Conservation (phyloP, 2,113 vertebrate genomes). For the Pseudorasbora parva region DNA sequence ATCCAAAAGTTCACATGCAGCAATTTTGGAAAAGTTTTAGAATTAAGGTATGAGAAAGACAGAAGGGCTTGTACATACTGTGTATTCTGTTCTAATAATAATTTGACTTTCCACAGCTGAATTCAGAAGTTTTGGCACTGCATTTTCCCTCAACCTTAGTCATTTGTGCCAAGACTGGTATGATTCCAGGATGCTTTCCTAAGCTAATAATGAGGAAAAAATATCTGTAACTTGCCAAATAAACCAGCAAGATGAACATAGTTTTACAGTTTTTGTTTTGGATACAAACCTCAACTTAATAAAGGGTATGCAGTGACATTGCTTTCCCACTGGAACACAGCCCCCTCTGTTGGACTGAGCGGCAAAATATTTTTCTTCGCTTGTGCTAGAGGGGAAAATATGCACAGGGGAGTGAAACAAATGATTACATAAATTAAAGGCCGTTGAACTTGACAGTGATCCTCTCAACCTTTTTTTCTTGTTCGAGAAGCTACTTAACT, state of each 20-base stretch:
- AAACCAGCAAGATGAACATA: background rate
- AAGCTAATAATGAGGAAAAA: background rate
- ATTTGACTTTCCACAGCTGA: background rate
- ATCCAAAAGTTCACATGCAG: background rate
- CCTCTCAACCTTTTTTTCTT: no score
- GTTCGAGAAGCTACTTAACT: no score
- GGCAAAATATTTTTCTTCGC: no score
- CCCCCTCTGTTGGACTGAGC: no score
- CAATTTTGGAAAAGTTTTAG: conserved; percentile 9
- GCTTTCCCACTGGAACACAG: no score
- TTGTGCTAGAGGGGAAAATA: no score
- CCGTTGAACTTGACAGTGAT: no score
- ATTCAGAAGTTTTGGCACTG: background rate
- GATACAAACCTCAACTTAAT: no score
- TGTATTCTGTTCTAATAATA: background rate
- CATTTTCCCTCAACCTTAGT: no score
- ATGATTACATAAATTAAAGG: no score
- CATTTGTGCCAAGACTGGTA: background rate
- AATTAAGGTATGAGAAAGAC: background rate
- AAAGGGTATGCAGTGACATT: no score
- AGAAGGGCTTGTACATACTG: background rate
- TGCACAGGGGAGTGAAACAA: no score
- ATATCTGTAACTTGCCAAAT: conserved; percentile 6
- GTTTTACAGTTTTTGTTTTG: background rate
- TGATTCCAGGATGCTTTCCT: background rate